These are phyloP conservation scores for Cheilosia soror DNA, from an alignment of 2,888 invertebrate genomes.

Conservation along the genomic window DNA sequence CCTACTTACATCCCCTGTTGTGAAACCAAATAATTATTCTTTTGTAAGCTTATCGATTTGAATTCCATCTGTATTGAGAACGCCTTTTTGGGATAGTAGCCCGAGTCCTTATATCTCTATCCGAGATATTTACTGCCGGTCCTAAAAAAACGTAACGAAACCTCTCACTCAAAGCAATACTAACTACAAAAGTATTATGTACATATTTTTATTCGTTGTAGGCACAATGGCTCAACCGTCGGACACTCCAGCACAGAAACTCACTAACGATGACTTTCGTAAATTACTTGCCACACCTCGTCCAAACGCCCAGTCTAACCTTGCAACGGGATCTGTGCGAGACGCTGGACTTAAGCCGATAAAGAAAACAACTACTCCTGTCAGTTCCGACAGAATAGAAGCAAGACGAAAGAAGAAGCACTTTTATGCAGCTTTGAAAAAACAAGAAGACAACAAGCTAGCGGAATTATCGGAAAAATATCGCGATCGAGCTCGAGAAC, in stretches of 20 bases:
- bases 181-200: background rate
- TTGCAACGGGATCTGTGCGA: conserved; percentile 49
- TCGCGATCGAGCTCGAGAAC: conserved; percentile 94
- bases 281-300: conserved; percentile 98
- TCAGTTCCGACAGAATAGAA: conserved; percentile 75
- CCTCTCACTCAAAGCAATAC: background rate
- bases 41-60: too few relatives aligned
- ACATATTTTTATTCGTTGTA: background rate
- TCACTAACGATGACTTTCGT: conserved; percentile 98
- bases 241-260: conserved; percentile 88
- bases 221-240: conserved; percentile 52
- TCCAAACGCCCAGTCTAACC: conserved; percentile 85
- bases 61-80: too few relatives aligned
- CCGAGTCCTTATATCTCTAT: too few relatives aligned
- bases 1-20: too few relatives aligned
- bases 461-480: conserved; percentile 97
- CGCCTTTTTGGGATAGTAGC: too few relatives aligned
- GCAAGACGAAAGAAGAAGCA: conserved; percentile 93
- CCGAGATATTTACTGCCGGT: too few relatives aligned
- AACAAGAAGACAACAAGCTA: conserved; percentile 97
- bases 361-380: conserved; percentile 44
- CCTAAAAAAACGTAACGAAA: too few relatives aligned
- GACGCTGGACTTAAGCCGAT: conserved; percentile 62
- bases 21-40: too few relatives aligned
- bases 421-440: conserved; percentile 96